Evolutionary conservation across 2,888 invertebrate species (phyloP).

Genomic region (Melanotus villosus): DNA sequence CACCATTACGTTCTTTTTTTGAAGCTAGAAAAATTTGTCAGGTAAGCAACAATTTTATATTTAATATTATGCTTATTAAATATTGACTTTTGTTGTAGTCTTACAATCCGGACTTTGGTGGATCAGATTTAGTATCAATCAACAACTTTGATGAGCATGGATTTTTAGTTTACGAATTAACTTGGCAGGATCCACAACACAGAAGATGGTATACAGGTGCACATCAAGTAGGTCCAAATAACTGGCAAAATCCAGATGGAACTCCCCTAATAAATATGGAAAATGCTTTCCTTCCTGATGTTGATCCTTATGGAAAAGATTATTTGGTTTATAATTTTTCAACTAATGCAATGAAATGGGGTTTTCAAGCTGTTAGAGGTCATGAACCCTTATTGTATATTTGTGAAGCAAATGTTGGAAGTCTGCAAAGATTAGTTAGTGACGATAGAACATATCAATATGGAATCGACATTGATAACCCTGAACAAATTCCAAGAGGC

Average conservation of each 20-base stretch:
- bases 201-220: conserved; percentile 90
- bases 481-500: conserved; percentile 86
- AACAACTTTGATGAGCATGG: conserved; percentile 89
- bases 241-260: conserved; percentile 91
- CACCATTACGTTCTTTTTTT: conserved; percentile 83
- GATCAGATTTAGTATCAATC: conserved; percentile 85
- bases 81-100: conserved; percentile 69
- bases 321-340: conserved; percentile 87
- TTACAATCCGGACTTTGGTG: conserved; percentile 69
- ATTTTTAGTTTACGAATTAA: conserved; percentile 87
- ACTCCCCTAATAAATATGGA: conserved; percentile 84
- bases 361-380: conserved; percentile 85
- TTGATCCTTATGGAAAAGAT: conserved; percentile 74
- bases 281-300: conserved; percentile 84
- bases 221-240: conserved; percentile 79
- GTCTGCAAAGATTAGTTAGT: conserved; percentile 78
- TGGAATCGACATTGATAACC: conserved; percentile 86
- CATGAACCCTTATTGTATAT: conserved; percentile 85
- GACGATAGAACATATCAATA: conserved; percentile 88
- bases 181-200: conserved; percentile 87
- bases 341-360: conserved; percentile 83
- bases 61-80: no score
- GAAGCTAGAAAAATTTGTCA: conserved; percentile 89
- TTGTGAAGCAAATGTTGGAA: conserved; percentile 87
- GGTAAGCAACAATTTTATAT: conserved; percentile 55